Evolutionary conservation across 2,888 invertebrate species (phyloP), one percentile per base, ranked within the genome.

Genomic region (Cephus pulcher): DNA sequence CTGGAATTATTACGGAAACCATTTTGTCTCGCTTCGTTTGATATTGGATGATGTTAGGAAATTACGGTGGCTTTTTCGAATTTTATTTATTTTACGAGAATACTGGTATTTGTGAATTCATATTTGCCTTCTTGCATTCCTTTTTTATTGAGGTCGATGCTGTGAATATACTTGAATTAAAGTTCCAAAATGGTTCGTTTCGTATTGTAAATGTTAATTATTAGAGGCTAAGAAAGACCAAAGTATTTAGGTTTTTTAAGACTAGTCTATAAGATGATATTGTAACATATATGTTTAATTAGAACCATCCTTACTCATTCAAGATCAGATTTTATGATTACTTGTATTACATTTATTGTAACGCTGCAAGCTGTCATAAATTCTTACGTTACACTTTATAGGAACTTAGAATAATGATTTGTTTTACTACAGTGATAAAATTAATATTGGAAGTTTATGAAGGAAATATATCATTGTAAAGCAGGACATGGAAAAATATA

Each of bases 221-320:
- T 74, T 74, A 75, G 82, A 83, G 81, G 82, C 82, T 84, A 79
- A 81, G 84, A 81, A 78, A 83, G 78, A 83, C 82, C 82, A 84
- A 84, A 84, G 82, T 80, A 81, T 78, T 81, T 82, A 75, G 77
- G 77, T 78, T 80, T 80, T 78, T 80, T 74, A 34, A 34, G 56
- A 56, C 56, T 56, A 56, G 56, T 23, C 56, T 23, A 23, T 23
- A 40, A 40, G 40, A 40, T 15, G 23, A 56, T 56, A 56, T 23
- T 56, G 56, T 56, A 56, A 56, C 9, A 56, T 56, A 56, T 56
- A 56, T 56, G 9, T 9, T 6, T 56, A 56, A 9, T 23, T 9
- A 56, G 23, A 23, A 23, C 2, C 23, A 23, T 23, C 23, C 56
- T 23, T 56, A 56, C 23, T 56, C 56, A 56, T 23, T 56, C 23